A percentile compares a stretch with the other conserved stretches of the same genome.
Evolutionary conservation across 1,140 invertebrate genomes (phyloP).

Genomic region (Drosophila santomea): DNA sequence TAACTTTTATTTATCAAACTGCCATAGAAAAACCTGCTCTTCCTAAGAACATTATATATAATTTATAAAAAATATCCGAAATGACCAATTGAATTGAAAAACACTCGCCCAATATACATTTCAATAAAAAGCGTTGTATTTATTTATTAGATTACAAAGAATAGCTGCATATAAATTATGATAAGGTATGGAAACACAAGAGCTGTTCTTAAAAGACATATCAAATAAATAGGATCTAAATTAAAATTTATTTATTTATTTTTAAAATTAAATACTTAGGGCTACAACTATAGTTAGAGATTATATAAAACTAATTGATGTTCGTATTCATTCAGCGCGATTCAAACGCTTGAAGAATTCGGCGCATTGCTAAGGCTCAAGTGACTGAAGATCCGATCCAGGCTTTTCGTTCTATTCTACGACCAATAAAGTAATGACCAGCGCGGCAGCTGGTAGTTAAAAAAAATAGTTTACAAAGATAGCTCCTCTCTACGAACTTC

Average conservation of each 20-base stretch:
- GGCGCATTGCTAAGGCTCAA: constrained; percentile 79
- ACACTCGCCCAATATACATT: constrained; percentile 46
- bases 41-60: too few species aligned
- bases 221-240: constrained; percentile 81
- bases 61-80: neutral
- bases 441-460: constrained; percentile 51
- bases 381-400: constrained; percentile 68
- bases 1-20: neutral
- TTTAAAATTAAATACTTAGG: constrained; percentile 82
- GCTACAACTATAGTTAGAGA: constrained; percentile 79
- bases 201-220: constrained; percentile 83
- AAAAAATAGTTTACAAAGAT: constrained; percentile 75
- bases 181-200: constrained; percentile 82
- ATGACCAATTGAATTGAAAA: neutral
- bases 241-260: constrained; percentile 84
- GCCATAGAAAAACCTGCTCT: too few species aligned
- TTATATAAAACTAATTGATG: constrained; percentile 80
- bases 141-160: constrained; percentile 82
- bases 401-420: constrained; percentile 25
- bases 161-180: constrained; percentile 80
- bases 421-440: constrained; percentile 34
- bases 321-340: constrained; percentile 69
- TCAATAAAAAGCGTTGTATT: constrained; percentile 82
- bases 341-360: constrained; percentile 44
- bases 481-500: constrained; percentile 32